phyloP scores from a whole-genome alignment of 2,113 vertebrate species.

The Brachyhypopomus gauderio region DNA sequence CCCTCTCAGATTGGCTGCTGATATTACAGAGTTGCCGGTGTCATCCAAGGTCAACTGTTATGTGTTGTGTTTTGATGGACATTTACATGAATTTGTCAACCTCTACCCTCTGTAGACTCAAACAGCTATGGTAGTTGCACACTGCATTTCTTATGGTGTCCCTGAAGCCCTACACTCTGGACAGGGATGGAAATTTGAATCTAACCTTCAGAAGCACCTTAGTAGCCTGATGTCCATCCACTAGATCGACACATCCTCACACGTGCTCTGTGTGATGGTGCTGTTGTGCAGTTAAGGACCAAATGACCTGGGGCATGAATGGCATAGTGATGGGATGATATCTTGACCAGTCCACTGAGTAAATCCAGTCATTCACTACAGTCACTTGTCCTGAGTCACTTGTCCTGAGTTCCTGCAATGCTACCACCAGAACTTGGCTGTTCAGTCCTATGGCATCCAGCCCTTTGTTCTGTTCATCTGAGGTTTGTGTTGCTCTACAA shows the following conservation, averaged over 20 bases:
- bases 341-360: background rate
- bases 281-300: background rate
- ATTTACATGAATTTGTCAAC: too few species aligned
- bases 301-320: slow-evolving; percentile 22
- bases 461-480: too few species aligned
- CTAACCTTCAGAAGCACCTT: slow-evolving; percentile 16
- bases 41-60: background rate
- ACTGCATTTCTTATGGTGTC: background rate
- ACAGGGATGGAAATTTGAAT: slow-evolving; percentile 17
- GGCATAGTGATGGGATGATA: too few species aligned
- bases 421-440: too few species aligned
- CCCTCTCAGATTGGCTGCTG: slow-evolving; percentile 24
- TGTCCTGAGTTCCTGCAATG: too few species aligned
- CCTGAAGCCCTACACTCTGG: slow-evolving; percentile 2
- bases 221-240: slow-evolving; percentile 20
- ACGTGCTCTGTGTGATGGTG: slow-evolving; percentile 15
- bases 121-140: too few species aligned
- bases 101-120: too few species aligned
- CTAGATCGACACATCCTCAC: slow-evolving; percentile 6
- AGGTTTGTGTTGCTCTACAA: too few species aligned
- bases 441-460: too few species aligned
- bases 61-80: too few species aligned
- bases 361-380: too few species aligned
- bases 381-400: too few species aligned
- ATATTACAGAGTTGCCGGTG: slow-evolving; percentile 37